phyloP scores from a whole-genome alignment of 1,140 invertebrate species.

The Stratiolaelaps scimitus region DNA sequence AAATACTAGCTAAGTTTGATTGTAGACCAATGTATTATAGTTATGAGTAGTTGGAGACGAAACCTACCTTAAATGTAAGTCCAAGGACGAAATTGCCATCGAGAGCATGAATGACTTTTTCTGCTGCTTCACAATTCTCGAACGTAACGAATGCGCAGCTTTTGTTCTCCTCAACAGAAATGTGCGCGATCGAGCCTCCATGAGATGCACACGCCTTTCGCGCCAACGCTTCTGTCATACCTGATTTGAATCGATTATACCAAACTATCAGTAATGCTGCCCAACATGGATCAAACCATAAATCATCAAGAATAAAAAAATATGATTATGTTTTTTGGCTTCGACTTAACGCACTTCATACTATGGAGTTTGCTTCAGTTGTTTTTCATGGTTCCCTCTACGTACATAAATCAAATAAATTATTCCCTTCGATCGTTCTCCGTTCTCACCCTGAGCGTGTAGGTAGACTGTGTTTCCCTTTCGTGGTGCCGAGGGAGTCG shows the following conservation, averaged over 20 bases:
- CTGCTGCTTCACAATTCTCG: conserved; percentile 13
- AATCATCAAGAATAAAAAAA: not conserved
- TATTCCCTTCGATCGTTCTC: not conserved
- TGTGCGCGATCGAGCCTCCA: not conserved
- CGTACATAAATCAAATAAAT: too few species aligned
- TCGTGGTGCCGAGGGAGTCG: conserved; percentile 7
- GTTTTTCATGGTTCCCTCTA: too few species aligned
- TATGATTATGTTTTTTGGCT: too few species aligned
- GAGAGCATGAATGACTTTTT: conserved; percentile 21
- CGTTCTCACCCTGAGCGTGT: not conserved
- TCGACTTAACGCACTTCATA: too few species aligned
- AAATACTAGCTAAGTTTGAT: too few species aligned
- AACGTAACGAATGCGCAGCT: conserved; percentile 27
- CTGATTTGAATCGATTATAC: not conserved
- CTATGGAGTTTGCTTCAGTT: too few species aligned
- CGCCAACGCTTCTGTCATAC: conserved; percentile 1
- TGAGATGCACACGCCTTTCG: conserved; percentile 11
- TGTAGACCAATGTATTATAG: too few species aligned
- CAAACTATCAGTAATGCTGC: too few species aligned
- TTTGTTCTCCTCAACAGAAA: conserved; percentile 20
- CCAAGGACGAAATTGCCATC: conserved; percentile 7
- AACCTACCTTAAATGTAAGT: conserved; percentile 11
- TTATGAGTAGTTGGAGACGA: too few species aligned
- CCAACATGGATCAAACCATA: not conserved
- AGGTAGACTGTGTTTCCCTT: conserved; percentile 26